A percentile compares a stretch with the other conserved stretches of the same genome.
phyloP scores from a whole-genome alignment of 2,797 vertebrate species.

The Enteromius paludinosus region DNA sequence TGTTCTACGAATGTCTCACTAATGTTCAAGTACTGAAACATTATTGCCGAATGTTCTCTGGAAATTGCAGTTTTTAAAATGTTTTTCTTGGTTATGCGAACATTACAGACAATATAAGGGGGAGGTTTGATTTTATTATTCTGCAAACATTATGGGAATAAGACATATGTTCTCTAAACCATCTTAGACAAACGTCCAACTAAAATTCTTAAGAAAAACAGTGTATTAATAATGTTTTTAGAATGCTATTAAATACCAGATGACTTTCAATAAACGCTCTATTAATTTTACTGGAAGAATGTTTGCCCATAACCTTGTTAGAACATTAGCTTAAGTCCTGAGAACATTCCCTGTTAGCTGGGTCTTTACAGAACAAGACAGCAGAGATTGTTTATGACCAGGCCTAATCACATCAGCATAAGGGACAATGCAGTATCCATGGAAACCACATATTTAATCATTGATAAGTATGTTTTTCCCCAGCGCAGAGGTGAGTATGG shows the following conservation, averaged over 20 bases:
- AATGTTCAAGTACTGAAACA: not conserved
- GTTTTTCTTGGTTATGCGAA: not conserved
- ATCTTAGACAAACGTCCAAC: not conserved
- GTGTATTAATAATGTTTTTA: not conserved
- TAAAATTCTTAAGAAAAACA: not conserved
- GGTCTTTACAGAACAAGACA: not conserved
- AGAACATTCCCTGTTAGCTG: not conserved
- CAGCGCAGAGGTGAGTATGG: not conserved
- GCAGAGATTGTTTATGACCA: not conserved
- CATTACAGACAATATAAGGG: not conserved
- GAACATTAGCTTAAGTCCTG: not conserved
- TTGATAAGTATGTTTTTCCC: not conserved
- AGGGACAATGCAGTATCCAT: conserved; percentile 20
- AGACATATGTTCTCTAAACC: not conserved
- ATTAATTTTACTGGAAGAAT: not conserved
- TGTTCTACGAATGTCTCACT: not conserved
- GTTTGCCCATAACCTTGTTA: not conserved
- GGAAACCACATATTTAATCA: conserved; percentile 50
- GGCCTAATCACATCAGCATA: not conserved
- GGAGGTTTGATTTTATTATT: not conserved
- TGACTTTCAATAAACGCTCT: not conserved
- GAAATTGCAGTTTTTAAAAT: not conserved
- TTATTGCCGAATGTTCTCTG: not conserved
- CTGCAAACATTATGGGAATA: not conserved
- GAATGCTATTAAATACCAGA: not conserved